Conservation (phyloP, 2,888 invertebrate genomes). For the Uloborus plumipes region DNA sequence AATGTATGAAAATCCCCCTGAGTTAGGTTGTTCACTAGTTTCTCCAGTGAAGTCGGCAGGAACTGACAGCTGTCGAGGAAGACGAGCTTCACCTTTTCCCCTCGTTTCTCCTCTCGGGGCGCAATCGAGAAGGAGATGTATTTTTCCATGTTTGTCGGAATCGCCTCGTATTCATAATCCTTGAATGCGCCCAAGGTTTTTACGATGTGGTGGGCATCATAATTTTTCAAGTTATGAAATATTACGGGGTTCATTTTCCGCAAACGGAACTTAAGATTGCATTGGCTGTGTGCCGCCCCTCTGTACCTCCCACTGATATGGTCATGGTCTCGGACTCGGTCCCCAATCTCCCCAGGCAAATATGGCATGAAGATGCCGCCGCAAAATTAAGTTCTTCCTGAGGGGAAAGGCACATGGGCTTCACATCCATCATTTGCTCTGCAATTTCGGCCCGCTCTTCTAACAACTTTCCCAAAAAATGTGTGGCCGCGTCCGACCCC, state of each 20-base stretch:
- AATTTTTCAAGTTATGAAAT: no score
- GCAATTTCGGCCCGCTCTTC: background rate
- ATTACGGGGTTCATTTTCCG: slow-evolving; percentile 1
- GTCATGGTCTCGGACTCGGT: background rate
- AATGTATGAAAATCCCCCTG: no score
- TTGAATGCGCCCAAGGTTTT: no score
- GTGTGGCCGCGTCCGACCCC: background rate
- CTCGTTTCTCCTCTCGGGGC: no score
- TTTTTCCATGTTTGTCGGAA: no score
- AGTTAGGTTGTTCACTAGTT: no score
- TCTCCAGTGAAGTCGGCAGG: no score
- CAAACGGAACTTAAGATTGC: slow-evolving; percentile 9
- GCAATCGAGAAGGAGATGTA: no score
- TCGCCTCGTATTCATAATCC: no score
- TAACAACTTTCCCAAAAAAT: background rate
- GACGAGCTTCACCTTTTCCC: no score
- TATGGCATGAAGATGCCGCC: background rate
- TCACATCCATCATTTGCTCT: background rate
- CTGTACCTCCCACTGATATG: background rate
- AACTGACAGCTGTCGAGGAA: no score
- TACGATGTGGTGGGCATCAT: no score
- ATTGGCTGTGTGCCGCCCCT: background rate
- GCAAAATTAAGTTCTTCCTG: background rate
- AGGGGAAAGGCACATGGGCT: background rate
- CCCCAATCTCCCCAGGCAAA: background rate